phyloP scores from a whole-genome alignment of 2,797 vertebrate species.

The Micrastur ruficollis region DNA sequence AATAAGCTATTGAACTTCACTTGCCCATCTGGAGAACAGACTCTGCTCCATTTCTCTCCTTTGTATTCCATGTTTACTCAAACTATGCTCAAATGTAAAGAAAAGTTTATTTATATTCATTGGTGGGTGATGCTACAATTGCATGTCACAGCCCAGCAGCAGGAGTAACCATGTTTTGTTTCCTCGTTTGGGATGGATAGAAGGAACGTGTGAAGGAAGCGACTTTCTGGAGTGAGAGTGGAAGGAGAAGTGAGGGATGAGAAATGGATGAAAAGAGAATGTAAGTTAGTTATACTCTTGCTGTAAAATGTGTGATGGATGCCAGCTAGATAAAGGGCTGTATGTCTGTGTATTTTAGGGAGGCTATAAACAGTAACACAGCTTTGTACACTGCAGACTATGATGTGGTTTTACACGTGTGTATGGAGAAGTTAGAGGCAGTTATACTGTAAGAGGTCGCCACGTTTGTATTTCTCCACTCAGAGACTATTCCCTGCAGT shows the following conservation, averaged over 20 bases:
- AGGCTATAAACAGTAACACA: neutral
- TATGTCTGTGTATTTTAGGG: neutral
- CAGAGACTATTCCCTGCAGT: neutral
- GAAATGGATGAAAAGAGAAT: neutral
- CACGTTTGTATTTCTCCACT: neutral
- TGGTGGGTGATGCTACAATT: neutral
- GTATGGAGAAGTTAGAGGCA: neutral
- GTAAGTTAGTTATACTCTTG: neutral
- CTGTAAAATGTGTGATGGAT: neutral
- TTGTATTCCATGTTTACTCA: neutral
- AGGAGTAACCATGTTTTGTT: neutral
- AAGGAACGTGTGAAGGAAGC: neutral
- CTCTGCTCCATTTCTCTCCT: neutral
- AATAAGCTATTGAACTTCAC: neutral
- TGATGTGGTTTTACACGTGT: neutral
- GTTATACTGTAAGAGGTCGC: neutral
- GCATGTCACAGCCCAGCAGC: neutral
- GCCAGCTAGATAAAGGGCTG: neutral
- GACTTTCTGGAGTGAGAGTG: neutral
- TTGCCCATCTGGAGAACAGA: neutral
- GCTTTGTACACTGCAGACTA: neutral
- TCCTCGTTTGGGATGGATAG: neutral
- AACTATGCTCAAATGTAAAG: neutral
- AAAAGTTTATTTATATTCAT: neutral
- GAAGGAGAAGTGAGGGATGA: neutral